Percentiles rank a stretch among this genome's conserved stretches.
Conservation (phyloP, 2,113 vertebrate genomes). For the Coptodon bakossiorum region DNA sequence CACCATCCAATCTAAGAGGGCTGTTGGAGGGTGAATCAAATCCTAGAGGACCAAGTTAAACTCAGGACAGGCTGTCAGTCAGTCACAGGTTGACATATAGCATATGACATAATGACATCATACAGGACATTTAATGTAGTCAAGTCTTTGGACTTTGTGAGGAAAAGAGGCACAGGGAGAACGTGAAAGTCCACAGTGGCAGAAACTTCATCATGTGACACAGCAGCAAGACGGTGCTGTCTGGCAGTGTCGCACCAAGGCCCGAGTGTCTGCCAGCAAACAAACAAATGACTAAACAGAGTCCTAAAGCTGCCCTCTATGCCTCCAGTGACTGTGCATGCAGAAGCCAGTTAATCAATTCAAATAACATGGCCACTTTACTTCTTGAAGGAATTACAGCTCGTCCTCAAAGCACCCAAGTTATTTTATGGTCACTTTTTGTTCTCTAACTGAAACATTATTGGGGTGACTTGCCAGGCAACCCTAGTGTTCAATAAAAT, state of each 20-base stretch:
- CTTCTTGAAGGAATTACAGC: not conserved
- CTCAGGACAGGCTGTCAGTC: not conserved
- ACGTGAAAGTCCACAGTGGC: not conserved
- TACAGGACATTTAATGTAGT: not conserved
- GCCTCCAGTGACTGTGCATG: not conserved
- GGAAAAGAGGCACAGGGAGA: not conserved
- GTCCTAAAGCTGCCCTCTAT: not conserved
- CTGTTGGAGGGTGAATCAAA: not conserved
- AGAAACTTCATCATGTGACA: not conserved
- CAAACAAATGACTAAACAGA: not conserved
- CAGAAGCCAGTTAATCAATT: not conserved
- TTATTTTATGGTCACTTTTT: not conserved
- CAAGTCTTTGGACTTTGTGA: not conserved
- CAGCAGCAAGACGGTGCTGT: not conserved
- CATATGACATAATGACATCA: not conserved
- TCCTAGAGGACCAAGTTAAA: not conserved
- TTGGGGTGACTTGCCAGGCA: not conserved
- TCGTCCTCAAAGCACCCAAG: not conserved
- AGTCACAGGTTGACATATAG: not conserved
- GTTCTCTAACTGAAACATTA: not conserved
- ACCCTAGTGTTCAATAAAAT: not conserved
- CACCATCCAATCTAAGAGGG: not conserved
- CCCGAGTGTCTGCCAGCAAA: not conserved
- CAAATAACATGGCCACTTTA: not conserved
- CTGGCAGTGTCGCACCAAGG: not conserved